These are phyloP conservation scores for Otus sunia DNA, from an alignment of 2,113 vertebrate species.

Conservation along the genomic window DNA sequence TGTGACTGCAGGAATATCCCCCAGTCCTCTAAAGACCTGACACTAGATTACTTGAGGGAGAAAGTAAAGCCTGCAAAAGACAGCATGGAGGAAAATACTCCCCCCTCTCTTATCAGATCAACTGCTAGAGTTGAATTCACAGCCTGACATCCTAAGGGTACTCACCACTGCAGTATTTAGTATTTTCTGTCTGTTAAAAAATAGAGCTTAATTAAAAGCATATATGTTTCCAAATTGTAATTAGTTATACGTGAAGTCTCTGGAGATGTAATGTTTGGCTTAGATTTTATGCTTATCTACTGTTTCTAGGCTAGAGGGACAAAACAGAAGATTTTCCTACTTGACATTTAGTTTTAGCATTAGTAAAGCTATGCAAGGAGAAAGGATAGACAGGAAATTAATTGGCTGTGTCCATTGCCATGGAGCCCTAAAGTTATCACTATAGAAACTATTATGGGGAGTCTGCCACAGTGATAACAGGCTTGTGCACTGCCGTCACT, in stretches of 20 bases:
- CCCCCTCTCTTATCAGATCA: not conserved
- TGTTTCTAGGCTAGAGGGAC: slow-evolving; percentile 1
- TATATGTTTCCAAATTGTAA: slow-evolving; percentile 2
- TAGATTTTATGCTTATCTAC: slow-evolving; percentile 17
- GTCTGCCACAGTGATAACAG: not conserved
- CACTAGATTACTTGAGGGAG: not conserved
- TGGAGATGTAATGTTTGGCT: not conserved
- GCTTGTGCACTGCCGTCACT: not conserved
- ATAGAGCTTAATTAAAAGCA: slow-evolving; percentile 33
- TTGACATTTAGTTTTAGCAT: slow-evolving; percentile 55
- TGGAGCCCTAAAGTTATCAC: slow-evolving; percentile 9
- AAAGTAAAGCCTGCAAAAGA: not conserved
- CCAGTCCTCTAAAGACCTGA: not conserved
- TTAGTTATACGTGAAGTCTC: slow-evolving; percentile 17
- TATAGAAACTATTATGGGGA: slow-evolving; percentile 29
- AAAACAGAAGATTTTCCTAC: slow-evolving; percentile 26
- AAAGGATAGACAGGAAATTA: slow-evolving; percentile 52
- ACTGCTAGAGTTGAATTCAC: not conserved
- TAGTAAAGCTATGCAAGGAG: not conserved
- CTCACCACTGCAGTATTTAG: not conserved
- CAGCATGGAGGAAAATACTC: rapidly evolving
- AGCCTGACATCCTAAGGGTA: not conserved
- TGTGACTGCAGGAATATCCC: not conserved
- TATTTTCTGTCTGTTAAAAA: not conserved
- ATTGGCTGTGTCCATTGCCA: slow-evolving; percentile 54